A percentile compares a stretch with the other conserved stretches of the same genome.
These are phyloP conservation scores for Megathymus violae DNA, from an alignment of 1,140 invertebrate genomes.

Conservation along the genomic window DNA sequence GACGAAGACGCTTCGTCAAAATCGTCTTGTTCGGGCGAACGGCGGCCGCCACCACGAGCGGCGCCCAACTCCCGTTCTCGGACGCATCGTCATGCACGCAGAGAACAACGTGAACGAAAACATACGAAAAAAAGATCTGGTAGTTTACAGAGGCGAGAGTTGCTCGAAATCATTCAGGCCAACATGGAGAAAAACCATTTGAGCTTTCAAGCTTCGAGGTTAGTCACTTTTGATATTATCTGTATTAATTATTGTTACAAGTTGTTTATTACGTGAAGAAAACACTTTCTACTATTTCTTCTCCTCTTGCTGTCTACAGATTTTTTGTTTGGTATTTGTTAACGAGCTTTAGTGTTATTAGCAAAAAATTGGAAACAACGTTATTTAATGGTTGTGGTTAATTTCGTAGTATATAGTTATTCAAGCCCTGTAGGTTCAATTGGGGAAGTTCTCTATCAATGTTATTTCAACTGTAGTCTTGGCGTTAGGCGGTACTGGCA, in stretches of 20 bases:
- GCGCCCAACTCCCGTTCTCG: slow-evolving; percentile 48
- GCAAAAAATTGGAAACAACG: too few relatives aligned
- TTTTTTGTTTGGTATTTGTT: too few relatives aligned
- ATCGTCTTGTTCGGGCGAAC: slow-evolving; percentile 68
- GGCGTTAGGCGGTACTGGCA: too few relatives aligned
- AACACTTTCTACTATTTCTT: too few relatives aligned
- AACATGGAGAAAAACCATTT: slow-evolving; percentile 96
- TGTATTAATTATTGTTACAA: too few relatives aligned
- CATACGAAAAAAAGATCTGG: slow-evolving; percentile 85
- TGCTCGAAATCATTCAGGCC: slow-evolving; percentile 93
- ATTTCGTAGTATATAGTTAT: background rate
- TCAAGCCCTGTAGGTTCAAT: too few relatives aligned
- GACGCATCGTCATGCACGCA: slow-evolving; percentile 61
- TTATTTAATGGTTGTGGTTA: too few relatives aligned
- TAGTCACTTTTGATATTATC: slow-evolving; percentile 48
- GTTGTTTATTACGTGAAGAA: too few relatives aligned
- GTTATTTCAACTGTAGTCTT: too few relatives aligned
- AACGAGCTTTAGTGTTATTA: too few relatives aligned
- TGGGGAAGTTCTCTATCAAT: too few relatives aligned
- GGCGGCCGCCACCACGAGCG: slow-evolving; percentile 51
- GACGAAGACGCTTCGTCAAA: slow-evolving; percentile 75
- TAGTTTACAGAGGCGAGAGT: slow-evolving; percentile 90
- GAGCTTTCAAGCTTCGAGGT: slow-evolving; percentile 92
- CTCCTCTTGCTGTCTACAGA: too few relatives aligned
- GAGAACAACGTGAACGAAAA: slow-evolving; percentile 66